These are phyloP conservation scores for Brienomyrus longianalis DNA, from an alignment of 2,113 vertebrate genomes.

Conservation along the genomic window DNA sequence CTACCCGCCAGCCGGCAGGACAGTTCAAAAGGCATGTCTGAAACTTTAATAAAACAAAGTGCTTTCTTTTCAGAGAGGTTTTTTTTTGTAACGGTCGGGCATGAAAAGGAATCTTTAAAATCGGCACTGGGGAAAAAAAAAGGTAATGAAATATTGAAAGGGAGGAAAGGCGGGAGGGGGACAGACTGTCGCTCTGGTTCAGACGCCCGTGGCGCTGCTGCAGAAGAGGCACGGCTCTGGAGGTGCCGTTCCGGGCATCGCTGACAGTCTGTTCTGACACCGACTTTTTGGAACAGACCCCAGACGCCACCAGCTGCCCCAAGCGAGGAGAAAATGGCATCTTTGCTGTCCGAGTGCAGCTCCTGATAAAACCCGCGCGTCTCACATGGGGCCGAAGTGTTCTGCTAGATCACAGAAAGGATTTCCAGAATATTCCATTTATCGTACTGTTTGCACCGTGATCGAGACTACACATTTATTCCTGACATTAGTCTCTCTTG, in stretches of 20 bases:
- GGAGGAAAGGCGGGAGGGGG: background rate
- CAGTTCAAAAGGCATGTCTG: background rate
- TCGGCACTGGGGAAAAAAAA: background rate
- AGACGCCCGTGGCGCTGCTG: background rate
- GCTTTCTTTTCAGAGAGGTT: background rate
- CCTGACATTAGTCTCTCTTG: background rate
- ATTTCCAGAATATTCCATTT: background rate
- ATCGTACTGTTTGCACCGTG: background rate
- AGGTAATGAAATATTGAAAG: slow-evolving; percentile 13
- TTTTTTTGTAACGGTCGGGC: background rate
- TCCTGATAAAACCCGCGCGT: background rate
- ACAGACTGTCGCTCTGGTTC: background rate
- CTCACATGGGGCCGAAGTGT: background rate
- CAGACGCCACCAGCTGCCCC: background rate
- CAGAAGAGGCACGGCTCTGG: background rate
- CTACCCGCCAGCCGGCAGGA: background rate
- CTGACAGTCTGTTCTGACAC: background rate
- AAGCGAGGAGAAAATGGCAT: background rate
- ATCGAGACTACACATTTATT: background rate
- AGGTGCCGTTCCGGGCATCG: background rate
- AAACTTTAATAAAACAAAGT: slow-evolving; percentile 18
- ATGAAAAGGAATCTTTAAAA: background rate
- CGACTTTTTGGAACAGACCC: background rate
- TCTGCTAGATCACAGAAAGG: background rate
- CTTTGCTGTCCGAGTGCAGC: background rate